Evolutionary conservation across 2,888 invertebrate species (phyloP).

Genomic region (Tetragonisca angustula): DNA sequence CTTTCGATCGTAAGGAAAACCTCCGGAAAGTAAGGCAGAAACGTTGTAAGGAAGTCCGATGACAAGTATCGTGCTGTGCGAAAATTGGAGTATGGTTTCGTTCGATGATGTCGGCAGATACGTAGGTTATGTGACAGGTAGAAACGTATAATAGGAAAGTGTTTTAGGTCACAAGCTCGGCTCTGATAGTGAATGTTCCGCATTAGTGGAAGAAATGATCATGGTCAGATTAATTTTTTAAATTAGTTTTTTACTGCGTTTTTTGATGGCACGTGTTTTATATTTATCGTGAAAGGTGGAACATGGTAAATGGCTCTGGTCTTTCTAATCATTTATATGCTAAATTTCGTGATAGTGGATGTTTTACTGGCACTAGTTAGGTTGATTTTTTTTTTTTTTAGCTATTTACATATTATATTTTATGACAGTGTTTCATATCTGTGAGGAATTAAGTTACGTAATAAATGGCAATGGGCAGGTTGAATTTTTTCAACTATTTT

Average conservation of each 20-base stretch:
- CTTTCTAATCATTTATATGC: no score
- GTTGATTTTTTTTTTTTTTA: no score
- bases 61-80: not conserved
- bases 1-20: slow-evolving; percentile 16
- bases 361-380: not conserved
- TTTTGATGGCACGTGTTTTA: no score
- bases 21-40: slow-evolving; percentile 20
- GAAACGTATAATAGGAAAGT: not conserved
- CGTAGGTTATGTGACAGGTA: not conserved
- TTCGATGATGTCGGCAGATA: not conserved
- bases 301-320: no score
- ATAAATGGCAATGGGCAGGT: not conserved
- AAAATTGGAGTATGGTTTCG: slow-evolving; percentile 1
- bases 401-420: no score
- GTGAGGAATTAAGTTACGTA: not conserved
- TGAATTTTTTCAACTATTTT: no score
- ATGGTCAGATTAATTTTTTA: no score
- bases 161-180: no score
- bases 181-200: no score
- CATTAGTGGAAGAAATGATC: no score
- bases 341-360: not conserved
- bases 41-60: slow-evolving; percentile 24
- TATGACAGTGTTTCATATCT: not conserved
- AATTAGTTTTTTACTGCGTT: no score
- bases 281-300: no score